Evolutionary conservation across 2,888 invertebrate genomes (phyloP).

Genomic region (Gisinianus flammeolus): DNA sequence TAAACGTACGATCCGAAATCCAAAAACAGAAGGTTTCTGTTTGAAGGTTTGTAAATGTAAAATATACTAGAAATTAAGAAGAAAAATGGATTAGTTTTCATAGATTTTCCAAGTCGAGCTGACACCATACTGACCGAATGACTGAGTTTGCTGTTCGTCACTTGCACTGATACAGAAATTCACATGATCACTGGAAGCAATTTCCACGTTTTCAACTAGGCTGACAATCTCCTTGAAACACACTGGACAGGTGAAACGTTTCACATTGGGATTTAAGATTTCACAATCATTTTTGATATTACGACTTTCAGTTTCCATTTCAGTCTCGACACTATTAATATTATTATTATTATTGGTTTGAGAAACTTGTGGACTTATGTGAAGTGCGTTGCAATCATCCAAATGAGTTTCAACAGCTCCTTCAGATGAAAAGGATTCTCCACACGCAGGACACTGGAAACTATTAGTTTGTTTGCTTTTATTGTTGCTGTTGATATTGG

Average conservation of each 20-base stretch:
- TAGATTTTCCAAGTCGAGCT: not conserved
- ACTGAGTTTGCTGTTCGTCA: not conserved
- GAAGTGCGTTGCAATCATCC: slow-evolving; percentile 5
- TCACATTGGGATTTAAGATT: not conserved
- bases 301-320: not conserved
- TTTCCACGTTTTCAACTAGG: slow-evolving; percentile 20
- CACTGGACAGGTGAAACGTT: slow-evolving; percentile 42
- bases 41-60: no score
- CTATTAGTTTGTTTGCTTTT: not conserved
- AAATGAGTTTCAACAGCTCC: slow-evolving; percentile 33
- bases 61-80: no score
- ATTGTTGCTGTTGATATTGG: not conserved
- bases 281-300: not conserved
- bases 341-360: not conserved
- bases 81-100: no score
- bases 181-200: slow-evolving; percentile 34
- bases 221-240: slow-evolving; percentile 32
- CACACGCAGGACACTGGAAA: slow-evolving; percentile 38
- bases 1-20: no score
- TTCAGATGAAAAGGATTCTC: slow-evolving; percentile 25
- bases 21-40: no score
- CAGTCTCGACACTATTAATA: not conserved
- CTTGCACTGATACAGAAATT: slow-evolving; percentile 5
- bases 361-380: not conserved
- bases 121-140: not conserved